Evolutionary conservation across 2,888 invertebrate species (phyloP), one percentile per base, ranked within the genome.

Genomic region (Trissonchulus sp.): DNA sequence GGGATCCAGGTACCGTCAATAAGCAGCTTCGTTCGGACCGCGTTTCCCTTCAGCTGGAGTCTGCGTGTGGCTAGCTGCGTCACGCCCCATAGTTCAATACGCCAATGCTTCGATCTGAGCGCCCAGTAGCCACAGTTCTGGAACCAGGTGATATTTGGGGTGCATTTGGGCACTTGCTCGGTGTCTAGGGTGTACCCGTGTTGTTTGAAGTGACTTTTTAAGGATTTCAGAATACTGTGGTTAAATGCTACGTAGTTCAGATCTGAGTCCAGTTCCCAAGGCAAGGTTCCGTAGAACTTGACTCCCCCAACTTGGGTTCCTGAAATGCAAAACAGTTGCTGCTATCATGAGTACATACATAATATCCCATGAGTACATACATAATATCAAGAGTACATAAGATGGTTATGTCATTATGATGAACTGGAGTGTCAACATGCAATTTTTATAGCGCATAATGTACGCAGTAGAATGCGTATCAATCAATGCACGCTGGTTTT

Each of bases 41-140:
- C 34, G 31, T 65, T 8, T 18, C 68, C 31, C 48, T 15, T 48
- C 18, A 15, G 15, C 15, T 15, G 15, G 48, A 48, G 18, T 48
- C 15, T 48, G 3, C 8, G 3, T 18, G 35, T 23, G 3, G n/a
- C 60, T 3, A 37, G 28, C 18, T 30, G n/a, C 28, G 8, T 72
- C 2, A 60, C 60, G 48, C 73, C 73, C 73, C 73, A 72, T 15
- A 72, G 30, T 72, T 72, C 73, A 60, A 72, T 60, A 2, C 73
- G 30, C 73, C 73, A 72, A 65, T 65, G 28, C 8, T 65, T 65
- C 8, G 8, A 15, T 18, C 31, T 8, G 8, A 65, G 31, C 15
- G 18, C 31, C 18, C 15, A 65, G 31, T 65, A 65, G 65, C 65
- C 65, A 30, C 65, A 65, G n/a, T 65, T 65, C 34, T 15, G 8